A percentile compares a stretch with the other conserved stretches of the same genome.
phyloP scores from a whole-genome alignment of 1,140 invertebrate genomes.

The Tribolium madens region DNA sequence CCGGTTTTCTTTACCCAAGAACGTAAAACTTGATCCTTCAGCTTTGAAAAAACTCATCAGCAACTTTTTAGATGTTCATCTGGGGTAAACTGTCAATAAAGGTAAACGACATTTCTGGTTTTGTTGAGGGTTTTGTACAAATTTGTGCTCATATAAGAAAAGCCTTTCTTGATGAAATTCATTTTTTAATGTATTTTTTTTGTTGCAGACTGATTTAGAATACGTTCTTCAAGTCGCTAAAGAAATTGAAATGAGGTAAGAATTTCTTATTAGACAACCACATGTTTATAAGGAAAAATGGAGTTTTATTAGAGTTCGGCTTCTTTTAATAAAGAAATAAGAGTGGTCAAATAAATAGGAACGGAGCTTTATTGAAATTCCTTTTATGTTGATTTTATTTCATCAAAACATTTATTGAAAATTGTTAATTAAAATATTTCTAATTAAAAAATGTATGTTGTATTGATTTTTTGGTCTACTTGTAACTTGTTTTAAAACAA shows the following conservation, averaged over 20 bases:
- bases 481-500: neutral
- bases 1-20: too few relatives aligned
- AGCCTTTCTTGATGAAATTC: neutral
- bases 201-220: conserved; percentile 75
- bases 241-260: conserved; percentile 82
- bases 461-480: neutral
- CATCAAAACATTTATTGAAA: too few relatives aligned
- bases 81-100: neutral
- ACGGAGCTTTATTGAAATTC: neutral
- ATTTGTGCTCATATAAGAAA: too few relatives aligned
- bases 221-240: conserved; percentile 78
- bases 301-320: neutral
- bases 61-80: neutral
- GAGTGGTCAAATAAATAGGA: neutral
- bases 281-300: neutral
- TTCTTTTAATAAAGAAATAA: neutral
- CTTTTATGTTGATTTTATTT: neutral
- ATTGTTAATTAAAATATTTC: too few relatives aligned
- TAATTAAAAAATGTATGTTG: too few relatives aligned
- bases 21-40: neutral
- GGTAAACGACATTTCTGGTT: neutral
- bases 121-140: neutral
- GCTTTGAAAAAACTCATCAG: neutral
- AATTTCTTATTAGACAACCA: conserved; percentile 52
- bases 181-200: conserved; percentile 41